A percentile compares a stretch with the other conserved stretches of the same genome.
These are phyloP conservation scores for Phrynocephalus forsythii DNA, from an alignment of 2,797 vertebrate species.

Conservation along the genomic window DNA sequence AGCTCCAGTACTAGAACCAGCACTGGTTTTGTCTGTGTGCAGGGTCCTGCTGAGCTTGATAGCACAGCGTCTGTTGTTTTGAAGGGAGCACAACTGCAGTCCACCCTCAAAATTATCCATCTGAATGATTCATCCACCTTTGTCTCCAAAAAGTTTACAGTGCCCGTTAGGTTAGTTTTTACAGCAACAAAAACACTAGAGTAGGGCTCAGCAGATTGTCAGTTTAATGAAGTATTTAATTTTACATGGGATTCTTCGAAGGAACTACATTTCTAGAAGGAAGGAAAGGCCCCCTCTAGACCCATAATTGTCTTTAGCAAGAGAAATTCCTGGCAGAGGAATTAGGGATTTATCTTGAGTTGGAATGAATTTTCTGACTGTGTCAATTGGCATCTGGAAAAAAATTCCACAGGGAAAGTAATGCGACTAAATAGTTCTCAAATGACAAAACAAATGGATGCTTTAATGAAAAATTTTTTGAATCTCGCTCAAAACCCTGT, in stretches of 20 bases:
- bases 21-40: neutral
- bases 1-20: neutral
- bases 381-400: constrained; percentile 65
- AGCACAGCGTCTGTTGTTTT: neutral
- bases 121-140: constrained; percentile 34
- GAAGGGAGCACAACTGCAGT: neutral
- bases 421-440: constrained; percentile 72
- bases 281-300: constrained; percentile 62
- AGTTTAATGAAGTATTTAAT: constrained; percentile 69
- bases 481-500: constrained; percentile 65
- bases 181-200: constrained; percentile 61
- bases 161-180: constrained; percentile 41
- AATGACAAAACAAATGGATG: constrained; percentile 71
- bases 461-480: constrained; percentile 73
- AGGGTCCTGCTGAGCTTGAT: neutral
- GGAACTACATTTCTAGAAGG: constrained; percentile 66
- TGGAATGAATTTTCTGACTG: constrained; percentile 70
- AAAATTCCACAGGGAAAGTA: constrained; percentile 64
- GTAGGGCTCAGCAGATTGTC: constrained; percentile 54
- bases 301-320: constrained; percentile 67
- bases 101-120: constrained; percentile 3
- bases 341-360: constrained; percentile 65
- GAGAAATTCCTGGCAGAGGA: constrained; percentile 67
- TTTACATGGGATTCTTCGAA: constrained; percentile 62
- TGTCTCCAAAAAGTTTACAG: constrained; percentile 42